phyloP scores from a whole-genome alignment of 1,140 invertebrate species.

The Drosophila arawakana region DNA sequence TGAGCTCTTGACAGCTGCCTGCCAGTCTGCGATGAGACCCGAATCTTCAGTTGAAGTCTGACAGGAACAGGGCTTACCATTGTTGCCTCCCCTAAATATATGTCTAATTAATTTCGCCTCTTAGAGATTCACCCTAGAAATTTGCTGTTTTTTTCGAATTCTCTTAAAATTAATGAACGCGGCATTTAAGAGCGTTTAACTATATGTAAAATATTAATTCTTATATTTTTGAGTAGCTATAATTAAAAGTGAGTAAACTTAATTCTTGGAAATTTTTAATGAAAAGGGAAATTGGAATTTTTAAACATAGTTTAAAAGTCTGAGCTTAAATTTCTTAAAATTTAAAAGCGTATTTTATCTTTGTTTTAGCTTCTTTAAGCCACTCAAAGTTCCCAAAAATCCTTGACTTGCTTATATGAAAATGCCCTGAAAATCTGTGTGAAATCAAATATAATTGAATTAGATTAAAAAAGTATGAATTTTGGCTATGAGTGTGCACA shows the following conservation, averaged over 20 bases:
- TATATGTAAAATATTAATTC: neutral
- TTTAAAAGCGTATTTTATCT: neutral
- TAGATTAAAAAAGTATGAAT: slow-evolving; percentile 58
- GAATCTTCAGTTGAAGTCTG: slow-evolving; percentile 28
- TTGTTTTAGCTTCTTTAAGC: neutral
- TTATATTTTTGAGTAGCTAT: no score
- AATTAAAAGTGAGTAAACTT: no score
- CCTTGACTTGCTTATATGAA: slow-evolving; percentile 10
- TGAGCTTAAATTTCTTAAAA: neutral
- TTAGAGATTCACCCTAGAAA: slow-evolving; percentile 20
- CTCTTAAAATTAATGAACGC: neutral
- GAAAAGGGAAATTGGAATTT: no score
- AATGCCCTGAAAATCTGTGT: slow-evolving; percentile 13
- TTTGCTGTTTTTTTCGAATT: neutral
- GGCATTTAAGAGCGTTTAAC: neutral
- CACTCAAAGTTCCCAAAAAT: neutral
- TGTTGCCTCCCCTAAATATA: slow-evolving; percentile 10
- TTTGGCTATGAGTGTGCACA: slow-evolving; percentile 11
- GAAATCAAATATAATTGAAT: slow-evolving; percentile 71
- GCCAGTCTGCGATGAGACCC: slow-evolving; percentile 27
- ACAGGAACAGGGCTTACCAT: slow-evolving; percentile 13
- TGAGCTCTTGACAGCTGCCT: slow-evolving; percentile 38
- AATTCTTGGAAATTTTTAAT: no score
- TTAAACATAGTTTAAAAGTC: neutral
- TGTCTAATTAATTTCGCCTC: slow-evolving; percentile 45